Evolutionary conservation across 2,797 vertebrate species (phyloP), one percentile per base, ranked within the genome.

Genomic region (Premnoplex brunnescens): DNA sequence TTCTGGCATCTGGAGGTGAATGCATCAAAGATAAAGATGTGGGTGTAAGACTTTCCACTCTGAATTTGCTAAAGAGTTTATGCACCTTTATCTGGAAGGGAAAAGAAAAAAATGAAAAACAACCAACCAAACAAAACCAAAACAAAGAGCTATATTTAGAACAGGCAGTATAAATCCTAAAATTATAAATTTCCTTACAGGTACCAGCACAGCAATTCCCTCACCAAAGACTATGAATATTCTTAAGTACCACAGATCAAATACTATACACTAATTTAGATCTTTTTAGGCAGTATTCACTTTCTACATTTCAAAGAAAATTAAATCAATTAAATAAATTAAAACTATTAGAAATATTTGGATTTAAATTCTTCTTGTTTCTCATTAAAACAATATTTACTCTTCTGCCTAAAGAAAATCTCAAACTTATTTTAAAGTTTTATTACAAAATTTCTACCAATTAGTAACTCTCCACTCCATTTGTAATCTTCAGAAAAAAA

Each of bases 21-120:
- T 93, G 96, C 98, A 98, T 97, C 96, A 99, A 97, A 69, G 99
- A 98, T 93, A 99, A 79, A 5, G 99, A 96, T 19, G 98, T 91
- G 6, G 98, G 98, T 73, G 44, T 97, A 91, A 99, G 88, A 93
- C 95, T 98, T 93, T 97, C 97, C 93, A 98, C 93, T 64, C 74
- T 97, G 87, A 98, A 97, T 63, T 97, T 97, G 58, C 85, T 97
- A 51, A 99, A 98, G 85, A 99, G 96, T 96, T 98, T 98, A 67
- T 98, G 96, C 72, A 97, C 97, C 37, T 36, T 92, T 91, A 97
- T 86, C 98, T 99, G 94, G 36, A 68, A 30, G 12, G 10, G 0
- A 8, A 66, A 73, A 30, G 14, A 19, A 43, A 3, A 67, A 41
- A 15, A 20, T 44, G 10, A 41, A 7, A 8, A 11, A 4, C 54